phyloP scores from a whole-genome alignment of 2,888 invertebrate genomes.

The Abrostola tripartita region DNA sequence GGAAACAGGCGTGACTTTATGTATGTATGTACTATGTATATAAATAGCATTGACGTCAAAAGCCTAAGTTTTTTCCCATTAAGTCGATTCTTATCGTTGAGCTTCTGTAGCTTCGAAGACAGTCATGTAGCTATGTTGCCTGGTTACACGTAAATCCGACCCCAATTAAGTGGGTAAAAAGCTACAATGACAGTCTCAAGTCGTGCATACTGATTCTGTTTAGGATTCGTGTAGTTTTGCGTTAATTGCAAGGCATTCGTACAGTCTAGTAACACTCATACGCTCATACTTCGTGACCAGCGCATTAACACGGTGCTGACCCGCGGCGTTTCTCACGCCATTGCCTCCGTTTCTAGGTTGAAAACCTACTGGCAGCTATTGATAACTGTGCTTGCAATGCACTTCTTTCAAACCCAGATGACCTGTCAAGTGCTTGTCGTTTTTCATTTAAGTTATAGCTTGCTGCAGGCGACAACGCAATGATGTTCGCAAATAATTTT shows the following conservation, averaged over 20 bases:
- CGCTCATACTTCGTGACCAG: slow-evolving; percentile 63
- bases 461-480: slow-evolving; percentile 35
- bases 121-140: neutral
- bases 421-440: slow-evolving; percentile 38
- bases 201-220: neutral
- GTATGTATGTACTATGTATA: too few relatives aligned
- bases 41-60: too few relatives aligned
- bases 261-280: slow-evolving; percentile 46
- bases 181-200: neutral
- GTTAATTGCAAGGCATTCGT: slow-evolving; percentile 34
- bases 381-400: slow-evolving; percentile 46
- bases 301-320: slow-evolving; percentile 66
- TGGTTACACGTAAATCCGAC: too few relatives aligned
- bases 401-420: slow-evolving; percentile 32
- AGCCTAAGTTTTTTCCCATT: too few relatives aligned
- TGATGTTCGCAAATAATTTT: slow-evolving; percentile 29
- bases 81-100: too few relatives aligned
- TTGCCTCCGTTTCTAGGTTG: slow-evolving; percentile 65
- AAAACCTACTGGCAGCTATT: slow-evolving; percentile 50
- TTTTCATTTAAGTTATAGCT: slow-evolving; percentile 32
- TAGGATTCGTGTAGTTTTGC: slow-evolving; percentile 11
- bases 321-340: slow-evolving; percentile 70
- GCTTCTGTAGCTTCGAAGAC: neutral
- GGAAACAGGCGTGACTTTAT: too few relatives aligned
- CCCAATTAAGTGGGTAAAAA: too few relatives aligned